phyloP scores from a whole-genome alignment of 2,797 vertebrate genomes.

The Avahi laniger region DNA sequence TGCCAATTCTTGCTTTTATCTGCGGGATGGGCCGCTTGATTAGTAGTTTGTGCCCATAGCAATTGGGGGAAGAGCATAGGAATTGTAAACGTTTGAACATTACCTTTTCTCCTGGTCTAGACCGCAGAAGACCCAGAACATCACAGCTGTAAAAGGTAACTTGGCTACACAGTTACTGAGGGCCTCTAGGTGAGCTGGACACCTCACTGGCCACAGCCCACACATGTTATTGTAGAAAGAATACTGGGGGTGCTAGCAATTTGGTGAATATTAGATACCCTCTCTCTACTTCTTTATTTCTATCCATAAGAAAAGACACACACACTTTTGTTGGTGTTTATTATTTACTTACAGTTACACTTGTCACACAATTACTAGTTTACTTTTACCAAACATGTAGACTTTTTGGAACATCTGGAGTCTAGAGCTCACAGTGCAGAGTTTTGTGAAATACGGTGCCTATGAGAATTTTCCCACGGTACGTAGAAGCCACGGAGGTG shows the following conservation, averaged over 20 bases:
- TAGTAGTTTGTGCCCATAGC: not conserved
- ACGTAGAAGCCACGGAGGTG: constrained; percentile 86
- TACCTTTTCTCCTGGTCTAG: not conserved
- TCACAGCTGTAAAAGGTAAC: not conserved
- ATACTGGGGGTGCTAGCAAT: not conserved
- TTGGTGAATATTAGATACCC: not conserved
- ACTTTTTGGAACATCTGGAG: not conserved
- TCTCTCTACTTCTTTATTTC: not conserved
- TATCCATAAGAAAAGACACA: not conserved
- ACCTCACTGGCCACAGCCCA: not conserved
- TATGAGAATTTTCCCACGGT: constrained; percentile 87
- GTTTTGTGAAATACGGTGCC: constrained; percentile 89
- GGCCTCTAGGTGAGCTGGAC: not conserved
- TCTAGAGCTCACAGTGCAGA: constrained; percentile 85
- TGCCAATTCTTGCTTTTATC: not conserved
- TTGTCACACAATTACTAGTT: not conserved
- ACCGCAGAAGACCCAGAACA: not conserved
- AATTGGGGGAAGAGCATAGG: not conserved
- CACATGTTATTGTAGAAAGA: not conserved
- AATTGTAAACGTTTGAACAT: not conserved
- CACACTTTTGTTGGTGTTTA: not conserved
- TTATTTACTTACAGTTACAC: not conserved
- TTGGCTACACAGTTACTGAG: not conserved
- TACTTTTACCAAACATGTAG: not conserved
- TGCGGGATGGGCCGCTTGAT: not conserved